Base-by-base conservation (phyloP, 2,113 vertebrate genomes). In the Thryonomys swinderianus region DNA sequence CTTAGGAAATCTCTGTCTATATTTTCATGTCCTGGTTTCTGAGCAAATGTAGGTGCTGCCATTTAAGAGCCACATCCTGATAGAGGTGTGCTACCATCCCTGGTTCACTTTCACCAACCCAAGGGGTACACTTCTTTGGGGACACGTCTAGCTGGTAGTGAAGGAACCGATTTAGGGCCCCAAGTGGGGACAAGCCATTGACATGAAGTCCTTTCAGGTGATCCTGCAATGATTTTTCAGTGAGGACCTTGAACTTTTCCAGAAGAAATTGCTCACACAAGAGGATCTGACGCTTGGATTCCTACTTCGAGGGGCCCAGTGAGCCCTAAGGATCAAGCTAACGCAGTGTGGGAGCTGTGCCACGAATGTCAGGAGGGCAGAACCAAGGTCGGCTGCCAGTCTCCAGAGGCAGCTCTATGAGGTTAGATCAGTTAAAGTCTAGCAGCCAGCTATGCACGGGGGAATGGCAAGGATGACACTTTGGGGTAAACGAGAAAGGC, bases 291-390 rank as follows among this genome's bases (percentile, higher is more conserved):
- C 55, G 5, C 21, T 34, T 86, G 20, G 48, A 3, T 11, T 23
- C n/a, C 42, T 62, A 7, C 45, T 20, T 37, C 59, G 4, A 84
- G 37, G 42, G 30, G 1, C 5, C 20, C 3, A 27, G 14, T 32
- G 62, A 94, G 25, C 40, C n/a, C 64, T 5, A 1, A 51, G 17
- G 9, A 30, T 84, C 37, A 89, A 32, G 14, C 16, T 42, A 85
- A n/a, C 25, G 16, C 5, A 45, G 42, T 48, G 25, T 3, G 0
- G 5, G 40, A 7, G 21, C 37, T 3, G 16, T 13, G 21, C 13
- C 16, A 9, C 20, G n/a, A 4, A 7, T 21, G 11, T 23, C 42
- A 3, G 1, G 18, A 78, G 3, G 55, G 2, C 7, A 12, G 64
- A 9, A 45, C 59, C 30, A 74, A 20, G 5, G 1, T 73, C 2